Conservation (phyloP, 2,888 invertebrate genomes). For the Platycheirus rosarum region DNA sequence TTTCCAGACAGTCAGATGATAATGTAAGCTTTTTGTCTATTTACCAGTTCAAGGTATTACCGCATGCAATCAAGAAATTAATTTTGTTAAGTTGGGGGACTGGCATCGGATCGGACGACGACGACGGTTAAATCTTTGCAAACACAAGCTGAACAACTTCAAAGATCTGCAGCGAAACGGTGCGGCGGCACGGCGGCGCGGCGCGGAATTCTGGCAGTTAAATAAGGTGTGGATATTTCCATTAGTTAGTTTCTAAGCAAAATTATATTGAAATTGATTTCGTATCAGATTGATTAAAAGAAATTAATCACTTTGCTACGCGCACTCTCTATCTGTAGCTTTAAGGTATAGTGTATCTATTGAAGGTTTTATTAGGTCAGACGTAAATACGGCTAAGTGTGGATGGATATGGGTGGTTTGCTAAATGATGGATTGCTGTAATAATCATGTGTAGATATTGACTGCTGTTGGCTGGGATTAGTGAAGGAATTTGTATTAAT, state of each 20-base stretch:
- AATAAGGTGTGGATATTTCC: slow-evolving; percentile 53
- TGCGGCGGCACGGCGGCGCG: too few relatives aligned
- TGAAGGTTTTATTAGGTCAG: slow-evolving; percentile 70
- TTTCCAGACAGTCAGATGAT: slow-evolving; percentile 23
- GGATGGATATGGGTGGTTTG: slow-evolving; percentile 20
- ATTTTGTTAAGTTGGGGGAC: slow-evolving; percentile 49
- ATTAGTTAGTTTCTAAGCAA: slow-evolving; percentile 21
- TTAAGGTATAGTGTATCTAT: background rate
- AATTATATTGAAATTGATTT: slow-evolving; percentile 56
- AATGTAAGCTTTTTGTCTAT: slow-evolving; percentile 53
- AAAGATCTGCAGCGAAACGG: slow-evolving; percentile 3
- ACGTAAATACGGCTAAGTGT: slow-evolving; percentile 15
- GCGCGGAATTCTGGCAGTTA: slow-evolving; percentile 25
- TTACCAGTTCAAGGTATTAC: slow-evolving; percentile 66
- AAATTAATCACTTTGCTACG: slow-evolving; percentile 64
- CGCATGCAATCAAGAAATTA: slow-evolving; percentile 71
- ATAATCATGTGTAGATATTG: slow-evolving; percentile 34
- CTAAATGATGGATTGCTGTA: slow-evolving; percentile 25
- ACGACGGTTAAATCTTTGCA: slow-evolving; percentile 35
- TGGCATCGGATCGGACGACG: slow-evolving; percentile 7
- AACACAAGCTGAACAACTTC: slow-evolving; percentile 9
- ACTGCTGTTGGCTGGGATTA: background rate
- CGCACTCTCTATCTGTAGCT: background rate
- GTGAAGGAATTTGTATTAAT: background rate
- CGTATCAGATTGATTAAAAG: slow-evolving; percentile 48